Evolutionary conservation across 2,888 invertebrate genomes (phyloP).

Genomic region (Parnassius glacialis): DNA sequence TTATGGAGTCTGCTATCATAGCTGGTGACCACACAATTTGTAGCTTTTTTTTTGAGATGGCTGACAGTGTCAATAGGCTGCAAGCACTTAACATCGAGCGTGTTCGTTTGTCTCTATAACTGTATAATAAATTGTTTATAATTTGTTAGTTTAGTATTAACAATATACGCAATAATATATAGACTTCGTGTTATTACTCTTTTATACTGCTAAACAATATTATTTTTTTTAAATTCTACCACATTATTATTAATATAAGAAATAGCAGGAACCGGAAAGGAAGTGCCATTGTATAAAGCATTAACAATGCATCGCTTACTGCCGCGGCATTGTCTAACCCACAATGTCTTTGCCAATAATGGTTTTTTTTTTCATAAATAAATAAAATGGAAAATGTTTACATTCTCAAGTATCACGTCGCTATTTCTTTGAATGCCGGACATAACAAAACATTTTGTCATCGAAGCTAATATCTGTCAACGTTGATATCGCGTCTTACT

Average conservation of each 20-base stretch:
- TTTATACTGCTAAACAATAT: too few relatives aligned
- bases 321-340: conserved; percentile 21
- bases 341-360: conserved; percentile 25
- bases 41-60: too few relatives aligned
- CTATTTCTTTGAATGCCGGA: conserved; percentile 14
- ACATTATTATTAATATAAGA: conserved; percentile 22
- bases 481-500: too few relatives aligned
- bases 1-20: too few relatives aligned
- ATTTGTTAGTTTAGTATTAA: too few relatives aligned
- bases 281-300: conserved; percentile 22
- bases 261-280: conserved; percentile 22
- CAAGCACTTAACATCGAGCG: too few relatives aligned
- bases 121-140: too few relatives aligned
- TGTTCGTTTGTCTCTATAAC: too few relatives aligned
- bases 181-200: too few relatives aligned
- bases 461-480: background rate
- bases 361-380: conserved; percentile 22
- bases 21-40: too few relatives aligned
- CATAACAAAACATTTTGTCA: conserved; percentile 3
- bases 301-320: conserved; percentile 27
- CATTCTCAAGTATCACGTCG: conserved; percentile 16
- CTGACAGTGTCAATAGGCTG: too few relatives aligned
- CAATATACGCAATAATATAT: too few relatives aligned
- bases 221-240: conserved; percentile 4
- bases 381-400: conserved; percentile 21